Base-by-base conservation (phyloP, 2,888 invertebrate genomes). In the Epiblema foenella region DNA sequence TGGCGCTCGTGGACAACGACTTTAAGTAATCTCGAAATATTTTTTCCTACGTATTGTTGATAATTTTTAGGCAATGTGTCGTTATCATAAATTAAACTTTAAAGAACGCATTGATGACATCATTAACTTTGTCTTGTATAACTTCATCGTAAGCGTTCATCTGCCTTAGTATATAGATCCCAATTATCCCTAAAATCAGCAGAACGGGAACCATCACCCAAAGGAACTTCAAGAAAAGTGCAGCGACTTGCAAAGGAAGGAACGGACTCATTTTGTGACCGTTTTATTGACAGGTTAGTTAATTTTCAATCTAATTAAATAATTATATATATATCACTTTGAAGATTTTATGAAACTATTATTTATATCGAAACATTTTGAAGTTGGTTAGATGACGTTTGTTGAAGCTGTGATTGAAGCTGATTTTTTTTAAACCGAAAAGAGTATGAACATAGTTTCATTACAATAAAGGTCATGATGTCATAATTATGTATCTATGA, bases 41-140 rank as follows among this genome's bases (percentile, higher is more conserved):
- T 24, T 4, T 24, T 24, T 4, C 1, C 24, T 3, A 4, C 24
- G 24, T 24, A 4, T 5, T 33, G 33, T 33, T 33, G 33, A 5
- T 33, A 7, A 8, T 33, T 8, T 33, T 33, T 33, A 33, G 33
- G 8, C 33, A 33, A 8, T 33, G 33, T 33, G 33, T 5, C 33
- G 24, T 24, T 24, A 24, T 24, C 24, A 1, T 24, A 24, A 33
- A 3, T 46, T n/a, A 46, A 1, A 46, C 1, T n/a, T 46, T 5
- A 15, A 64, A 33, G 52, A 64, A 64, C 5, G 52, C 64, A 18
- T 52, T 54, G 39, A 64, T 12, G 52, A 64, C 39, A 24, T 64
- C 64, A 15, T 64, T 64, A 10, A 37, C 52, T 64, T 64, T 51
- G 51, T 64, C 39, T 39, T 51, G 37, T 54, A 64, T 9, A 37